Base-by-base conservation (phyloP, 1,140 invertebrate genomes). In the Philotrypesis tridentata region DNA sequence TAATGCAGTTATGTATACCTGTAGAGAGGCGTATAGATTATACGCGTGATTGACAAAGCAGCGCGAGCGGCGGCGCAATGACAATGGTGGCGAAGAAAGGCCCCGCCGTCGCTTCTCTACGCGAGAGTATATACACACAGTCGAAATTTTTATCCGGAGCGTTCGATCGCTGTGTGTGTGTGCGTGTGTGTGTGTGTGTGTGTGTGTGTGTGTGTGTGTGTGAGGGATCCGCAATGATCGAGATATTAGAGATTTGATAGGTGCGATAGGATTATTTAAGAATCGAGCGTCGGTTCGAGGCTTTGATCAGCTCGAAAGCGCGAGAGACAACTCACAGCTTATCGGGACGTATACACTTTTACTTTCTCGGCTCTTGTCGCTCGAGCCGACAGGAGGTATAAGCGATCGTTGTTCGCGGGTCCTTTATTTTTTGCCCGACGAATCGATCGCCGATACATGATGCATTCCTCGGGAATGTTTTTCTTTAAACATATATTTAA, bases 181-280 rank as follows among this genome's bases (percentile, higher is more conserved):
- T 12, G 29, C 67, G 17, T 29, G 29, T 37, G 23, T 17, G 23
- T 37, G 9, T 37, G 9, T 8, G 7, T 33, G 21, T 33, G 31
- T 2, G 21, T 23, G 21, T 27, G 23, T 23, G 37, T n/a, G n/a
- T n/a, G n/a, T n/a, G 7, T 33, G 8, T 33, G 31, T 1, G n/a
- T n/a, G 31, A 70, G 43, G 55, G 23, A 61, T 25, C 31, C 67
- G 67, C 27, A 25, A 70, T 70, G 68, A 72, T 73, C 68, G 70
- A 65, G 78, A 80, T 80, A 74, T 80, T 68, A 70, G 72, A 81
- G 72, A 81, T 81, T 23, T 73, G 63, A 21, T 37, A 21, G 61
- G 2, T 14, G 2, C 29, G 80, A 81, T 81, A 81, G 27, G 25
- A 70, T 81, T 75, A 81, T 81, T 81, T 70, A 37, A 37, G 33